Base-by-base conservation (phyloP, 2,113 vertebrate genomes). In the Bos indicus region DNA sequence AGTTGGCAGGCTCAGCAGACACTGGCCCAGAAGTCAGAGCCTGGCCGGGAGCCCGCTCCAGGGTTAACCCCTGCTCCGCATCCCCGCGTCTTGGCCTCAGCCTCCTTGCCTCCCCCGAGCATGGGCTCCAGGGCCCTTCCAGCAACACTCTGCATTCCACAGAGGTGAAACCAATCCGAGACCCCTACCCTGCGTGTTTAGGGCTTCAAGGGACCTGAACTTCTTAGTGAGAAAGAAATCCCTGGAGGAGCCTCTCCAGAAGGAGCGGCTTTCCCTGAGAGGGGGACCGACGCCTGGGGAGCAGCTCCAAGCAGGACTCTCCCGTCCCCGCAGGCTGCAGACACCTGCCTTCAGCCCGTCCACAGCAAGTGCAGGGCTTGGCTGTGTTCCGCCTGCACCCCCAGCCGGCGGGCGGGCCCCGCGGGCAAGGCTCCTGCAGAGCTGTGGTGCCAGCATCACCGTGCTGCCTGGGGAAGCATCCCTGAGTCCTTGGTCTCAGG, bases 1-100 rank as follows among this genome's bases (percentile, higher is more conserved):
- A 95, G 36, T 40, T 96, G 96, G 97, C 96, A 8, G 28, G n/a
- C 19, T 88, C 74, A 2, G 51, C 46, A 28, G 89, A 90, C 40
- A 30, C 77, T 64, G 62, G 94, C 59, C 54, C 60, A 48, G 25
- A 14, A 96, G 93, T 96, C 96, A 93, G 56, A 95, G 94, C 12
- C 56, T 98, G 96, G 97, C 52, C 30, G 0, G 57, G 1, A n/a
- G 95, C 96, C 96, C 7, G 11, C 71, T 71, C 17, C 4, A 4
- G 30, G 0, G 14, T 97, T 97, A 98, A 97, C 96, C 74, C 92
- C 78, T 54, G 91, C 48, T 1, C 43, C 1, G 54, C 78, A 23
- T 36, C 6, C 21, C 13, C 1, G 0, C 3, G 7, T 46, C 57
- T 9, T 8, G n/a, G 14, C 16, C 40, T 28, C 62, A 4, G 43